Conservation (phyloP, 37 sponge, comb jelly and placozoan species). For the Agelas oroides region DNA sequence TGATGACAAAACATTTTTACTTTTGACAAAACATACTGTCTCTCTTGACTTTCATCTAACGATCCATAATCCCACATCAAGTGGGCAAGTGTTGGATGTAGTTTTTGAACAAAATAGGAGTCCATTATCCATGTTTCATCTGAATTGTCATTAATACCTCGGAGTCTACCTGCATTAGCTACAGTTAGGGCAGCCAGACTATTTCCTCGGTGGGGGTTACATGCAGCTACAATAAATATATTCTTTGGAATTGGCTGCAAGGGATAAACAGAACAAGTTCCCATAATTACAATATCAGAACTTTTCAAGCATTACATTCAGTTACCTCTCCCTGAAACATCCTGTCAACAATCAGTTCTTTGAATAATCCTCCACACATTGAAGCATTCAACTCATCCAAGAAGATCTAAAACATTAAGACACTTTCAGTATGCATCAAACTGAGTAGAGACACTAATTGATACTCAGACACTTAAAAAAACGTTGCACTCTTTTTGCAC, state of each 20-base stretch:
- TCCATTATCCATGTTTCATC: constrained; percentile 54
- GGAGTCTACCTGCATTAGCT: no score
- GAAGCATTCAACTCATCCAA: constrained; percentile 11
- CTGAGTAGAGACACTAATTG: no score
- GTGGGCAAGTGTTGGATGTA: constrained; percentile 72
- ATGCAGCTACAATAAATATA: constrained; percentile 79
- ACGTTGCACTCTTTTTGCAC: no score
- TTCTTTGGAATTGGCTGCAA: constrained; percentile 64
- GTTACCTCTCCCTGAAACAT: constrained; percentile 68
- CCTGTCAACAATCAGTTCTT: constrained; percentile 69
- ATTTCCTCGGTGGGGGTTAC: constrained; percentile 84
- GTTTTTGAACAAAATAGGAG: constrained; percentile 65
- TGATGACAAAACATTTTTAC: constrained; percentile 50
- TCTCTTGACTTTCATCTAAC: constrained; percentile 65
- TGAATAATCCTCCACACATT: constrained; percentile 74
- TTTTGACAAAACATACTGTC: constrained; percentile 59
- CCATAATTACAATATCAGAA: no score
- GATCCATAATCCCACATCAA: constrained; percentile 84
- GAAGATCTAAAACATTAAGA: constrained; percentile 21
- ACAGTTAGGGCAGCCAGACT: constrained; percentile 22
- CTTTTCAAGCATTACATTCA: no score
- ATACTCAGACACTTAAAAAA: no score
- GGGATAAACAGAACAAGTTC: no score
- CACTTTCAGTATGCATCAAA: no score
- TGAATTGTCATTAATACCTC: no score